A percentile compares a stretch with the other conserved stretches of the same genome.
phyloP scores from a whole-genome alignment of 2,797 vertebrate genomes.

The Sebastolobus alascanus region DNA sequence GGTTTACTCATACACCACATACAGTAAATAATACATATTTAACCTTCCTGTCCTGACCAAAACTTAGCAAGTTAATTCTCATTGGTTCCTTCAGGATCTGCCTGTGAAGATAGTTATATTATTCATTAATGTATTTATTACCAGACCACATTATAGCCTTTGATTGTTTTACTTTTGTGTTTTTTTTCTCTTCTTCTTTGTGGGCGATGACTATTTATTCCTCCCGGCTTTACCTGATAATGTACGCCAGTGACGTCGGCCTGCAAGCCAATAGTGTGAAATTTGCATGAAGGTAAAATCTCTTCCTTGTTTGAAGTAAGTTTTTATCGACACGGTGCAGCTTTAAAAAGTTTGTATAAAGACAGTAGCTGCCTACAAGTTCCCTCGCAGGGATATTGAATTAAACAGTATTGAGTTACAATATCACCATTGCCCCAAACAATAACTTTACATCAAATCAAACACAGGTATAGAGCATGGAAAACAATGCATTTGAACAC shows the following conservation, averaged over 20 bases:
- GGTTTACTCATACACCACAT: neutral
- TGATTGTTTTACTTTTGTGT: neutral
- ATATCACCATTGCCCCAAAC: neutral
- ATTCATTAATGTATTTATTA: neutral
- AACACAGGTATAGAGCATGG: neutral
- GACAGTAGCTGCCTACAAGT: neutral
- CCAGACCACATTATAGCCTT: neutral
- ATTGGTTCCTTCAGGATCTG: neutral
- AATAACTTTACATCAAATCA: neutral
- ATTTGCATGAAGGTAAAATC: neutral
- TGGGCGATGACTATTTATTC: neutral
- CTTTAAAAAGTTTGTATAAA: constrained; percentile 8
- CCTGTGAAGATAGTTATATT: neutral
- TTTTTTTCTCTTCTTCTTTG: neutral
- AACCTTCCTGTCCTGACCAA: neutral
- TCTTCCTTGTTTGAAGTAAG: neutral
- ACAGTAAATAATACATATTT: neutral
- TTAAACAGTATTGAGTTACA: neutral
- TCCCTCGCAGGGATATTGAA: neutral
- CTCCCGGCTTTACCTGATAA: neutral
- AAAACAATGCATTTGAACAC: too few relatives aligned
- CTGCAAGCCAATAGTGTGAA: neutral
- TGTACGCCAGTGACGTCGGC: neutral
- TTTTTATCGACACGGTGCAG: neutral
- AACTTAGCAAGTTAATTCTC: neutral